Evolutionary conservation across 1,140 invertebrate species (phyloP).

Genomic region (Drosophila simulans): DNA sequence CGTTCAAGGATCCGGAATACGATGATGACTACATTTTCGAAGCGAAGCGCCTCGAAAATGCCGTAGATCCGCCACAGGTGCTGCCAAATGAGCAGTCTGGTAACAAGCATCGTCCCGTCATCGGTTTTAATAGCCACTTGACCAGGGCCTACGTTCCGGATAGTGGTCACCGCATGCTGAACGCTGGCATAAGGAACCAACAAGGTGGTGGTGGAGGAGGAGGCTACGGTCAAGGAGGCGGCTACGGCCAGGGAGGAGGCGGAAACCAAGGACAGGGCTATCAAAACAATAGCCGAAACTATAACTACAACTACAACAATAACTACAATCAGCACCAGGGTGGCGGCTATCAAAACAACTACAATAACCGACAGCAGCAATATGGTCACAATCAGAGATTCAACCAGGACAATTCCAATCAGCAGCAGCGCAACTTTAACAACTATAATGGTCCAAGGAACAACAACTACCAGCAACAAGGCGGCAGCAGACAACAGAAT

Average conservation of each 20-base stretch:
- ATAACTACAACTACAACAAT: constrained; percentile 39
- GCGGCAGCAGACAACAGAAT: constrained; percentile 28
- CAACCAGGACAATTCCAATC: constrained; percentile 32
- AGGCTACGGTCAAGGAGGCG: constrained; percentile 14
- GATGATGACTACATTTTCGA: constrained; percentile 91
- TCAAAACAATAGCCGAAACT: constrained; percentile 41
- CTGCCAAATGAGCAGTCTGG: constrained; percentile 88
- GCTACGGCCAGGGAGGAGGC: constrained; percentile 15
- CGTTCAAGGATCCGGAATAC: constrained; percentile 93
- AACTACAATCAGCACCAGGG: constrained; percentile 33
- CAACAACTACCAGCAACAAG: constrained; percentile 39
- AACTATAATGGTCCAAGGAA: constrained; percentile 51
- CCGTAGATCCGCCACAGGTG: constrained; percentile 89
- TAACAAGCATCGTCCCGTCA: constrained; percentile 61
- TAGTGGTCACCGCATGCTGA: constrained; percentile 45
- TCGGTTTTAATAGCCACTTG: constrained; percentile 53
- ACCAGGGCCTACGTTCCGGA: constrained; percentile 31
- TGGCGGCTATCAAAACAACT: constrained; percentile 37
- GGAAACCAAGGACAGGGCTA: constrained; percentile 26
- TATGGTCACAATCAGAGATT: constrained; percentile 42
- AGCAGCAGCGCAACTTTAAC: constrained; percentile 47
- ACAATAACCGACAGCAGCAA: constrained; percentile 31
- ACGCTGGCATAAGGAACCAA: constrained; percentile 32
- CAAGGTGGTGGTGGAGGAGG: constrained; percentile 32
- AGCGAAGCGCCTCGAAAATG: constrained; percentile 89